phyloP scores from a whole-genome alignment of 2,113 vertebrate genomes.

The Actenoides lindsayi region DNA sequence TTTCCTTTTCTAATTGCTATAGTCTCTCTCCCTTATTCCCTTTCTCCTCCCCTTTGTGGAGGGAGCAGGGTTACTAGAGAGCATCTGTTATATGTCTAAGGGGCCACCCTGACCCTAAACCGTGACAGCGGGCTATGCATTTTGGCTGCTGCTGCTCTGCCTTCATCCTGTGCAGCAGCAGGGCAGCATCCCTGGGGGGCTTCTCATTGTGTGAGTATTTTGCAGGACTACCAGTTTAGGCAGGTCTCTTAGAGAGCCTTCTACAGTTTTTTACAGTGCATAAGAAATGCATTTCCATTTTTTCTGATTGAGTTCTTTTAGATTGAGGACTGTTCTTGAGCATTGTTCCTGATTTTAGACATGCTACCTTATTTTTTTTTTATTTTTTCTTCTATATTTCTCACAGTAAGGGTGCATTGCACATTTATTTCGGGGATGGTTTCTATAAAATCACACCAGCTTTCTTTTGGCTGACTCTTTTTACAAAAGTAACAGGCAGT shows the following conservation, averaged over 20 bases:
- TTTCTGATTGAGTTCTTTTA: not conserved
- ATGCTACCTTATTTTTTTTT: not conserved
- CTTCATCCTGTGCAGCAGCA: not conserved
- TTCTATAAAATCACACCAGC: not conserved
- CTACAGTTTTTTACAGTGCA: not conserved
- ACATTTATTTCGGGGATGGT: not conserved
- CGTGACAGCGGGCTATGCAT: rapidly evolving
- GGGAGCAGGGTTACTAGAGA: no score
- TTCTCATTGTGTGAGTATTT: rapidly evolving
- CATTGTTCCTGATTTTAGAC: not conserved
- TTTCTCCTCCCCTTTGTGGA: no score
- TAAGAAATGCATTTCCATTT: not conserved
- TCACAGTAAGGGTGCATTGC: not conserved
- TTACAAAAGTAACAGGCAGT: not conserved
- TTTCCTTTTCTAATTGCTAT: no score
- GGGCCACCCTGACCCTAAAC: no score
- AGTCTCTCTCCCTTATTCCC: no score
- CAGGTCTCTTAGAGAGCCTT: not conserved
- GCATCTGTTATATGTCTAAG: no score
- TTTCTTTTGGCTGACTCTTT: not conserved
- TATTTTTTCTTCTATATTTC: not conserved
- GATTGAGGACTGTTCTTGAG: not conserved
- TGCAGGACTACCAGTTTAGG: not conserved
- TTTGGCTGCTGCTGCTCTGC: not conserved
- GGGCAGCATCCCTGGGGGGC: rapidly evolving